Evolutionary conservation across 1,140 invertebrate species (phyloP).

Genomic region (Cataglyphis hispanica): DNA sequence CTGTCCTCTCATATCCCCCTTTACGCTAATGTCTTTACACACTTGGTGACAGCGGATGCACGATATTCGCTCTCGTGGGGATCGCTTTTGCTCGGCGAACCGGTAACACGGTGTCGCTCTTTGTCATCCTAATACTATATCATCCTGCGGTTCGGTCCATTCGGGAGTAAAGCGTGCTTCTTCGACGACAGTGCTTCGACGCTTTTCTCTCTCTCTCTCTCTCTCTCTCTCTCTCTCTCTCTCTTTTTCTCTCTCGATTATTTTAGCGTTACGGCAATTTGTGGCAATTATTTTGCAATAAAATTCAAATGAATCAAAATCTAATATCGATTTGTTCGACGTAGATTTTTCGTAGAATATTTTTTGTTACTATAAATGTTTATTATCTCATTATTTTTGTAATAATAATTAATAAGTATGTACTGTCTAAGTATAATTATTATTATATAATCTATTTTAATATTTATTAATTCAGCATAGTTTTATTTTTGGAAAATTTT

Average conservation of each 20-base stretch:
- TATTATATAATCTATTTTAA: no score
- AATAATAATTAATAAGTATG: no score
- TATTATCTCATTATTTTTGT: not conserved
- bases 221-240: no score
- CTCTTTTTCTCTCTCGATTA: not conserved
- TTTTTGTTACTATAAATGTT: not conserved
- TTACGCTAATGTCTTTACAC: slow-evolving; percentile 77
- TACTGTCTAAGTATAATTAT: no score
- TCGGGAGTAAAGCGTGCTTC: slow-evolving; percentile 65
- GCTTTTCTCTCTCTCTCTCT: slow-evolving; percentile 20
- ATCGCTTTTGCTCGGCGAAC: slow-evolving; percentile 77
- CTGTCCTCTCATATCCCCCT: slow-evolving; percentile 44
- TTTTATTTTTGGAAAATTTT: no score
- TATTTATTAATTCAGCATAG: no score
- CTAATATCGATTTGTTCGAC: not conserved
- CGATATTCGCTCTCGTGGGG: slow-evolving; percentile 77
- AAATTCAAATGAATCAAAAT: slow-evolving; percentile 20
- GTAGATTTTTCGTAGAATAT: not conserved
- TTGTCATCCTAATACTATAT: slow-evolving; percentile 74
- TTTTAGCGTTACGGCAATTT: not conserved
- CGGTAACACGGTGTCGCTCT: slow-evolving; percentile 76
- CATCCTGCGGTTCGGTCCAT: slow-evolving; percentile 56
- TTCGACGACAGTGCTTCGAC: not conserved
- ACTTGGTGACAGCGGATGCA: slow-evolving; percentile 79
- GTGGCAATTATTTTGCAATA: not conserved